phyloP scores from a whole-genome alignment of 1,140 invertebrate species.

The Leptinotarsa defecta region DNA sequence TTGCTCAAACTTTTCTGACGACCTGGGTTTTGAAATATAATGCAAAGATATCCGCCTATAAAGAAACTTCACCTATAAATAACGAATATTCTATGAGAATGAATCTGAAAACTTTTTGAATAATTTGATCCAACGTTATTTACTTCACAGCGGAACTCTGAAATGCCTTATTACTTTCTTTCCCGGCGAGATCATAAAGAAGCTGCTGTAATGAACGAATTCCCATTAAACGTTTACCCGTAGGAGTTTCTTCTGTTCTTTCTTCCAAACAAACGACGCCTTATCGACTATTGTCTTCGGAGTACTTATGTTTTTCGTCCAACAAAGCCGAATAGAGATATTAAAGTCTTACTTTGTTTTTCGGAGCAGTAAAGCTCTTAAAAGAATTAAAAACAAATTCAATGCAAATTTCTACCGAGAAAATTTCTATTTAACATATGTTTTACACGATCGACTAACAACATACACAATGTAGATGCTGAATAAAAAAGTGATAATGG shows the following conservation, averaged over 20 bases:
- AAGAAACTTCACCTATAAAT: constrained; percentile 3
- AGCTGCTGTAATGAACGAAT: constrained; percentile 2
- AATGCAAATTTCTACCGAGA: constrained; percentile 25
- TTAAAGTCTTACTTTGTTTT: constrained; percentile 23
- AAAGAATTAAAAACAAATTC: constrained; percentile 30
- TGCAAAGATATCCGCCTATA: background rate
- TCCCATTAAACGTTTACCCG: constrained; percentile 2
- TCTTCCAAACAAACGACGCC: background rate
- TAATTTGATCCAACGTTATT: background rate
- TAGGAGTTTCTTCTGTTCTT: constrained; percentile 2
- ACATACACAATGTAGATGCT: constrained; percentile 8
- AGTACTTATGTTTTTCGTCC: background rate
- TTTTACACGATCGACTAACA: constrained; percentile 29
- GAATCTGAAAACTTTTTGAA: background rate
- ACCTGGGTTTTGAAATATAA: too few species aligned
- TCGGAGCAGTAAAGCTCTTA: constrained; percentile 20
- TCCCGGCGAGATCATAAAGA: constrained; percentile 5
- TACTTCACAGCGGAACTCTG: background rate
- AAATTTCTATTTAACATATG: constrained; percentile 29
- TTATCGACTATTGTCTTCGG: constrained; percentile 10
- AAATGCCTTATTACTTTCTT: constrained; percentile 4
- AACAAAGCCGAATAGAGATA: constrained; percentile 26
- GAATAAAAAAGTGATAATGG: constrained; percentile 23
- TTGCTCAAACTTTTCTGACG: too few species aligned
- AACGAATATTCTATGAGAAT: background rate